Evolutionary conservation across 2,113 vertebrate genomes (phyloP), one percentile per base, ranked within the genome.

Genomic region (Leptocoma aspasia): DNA sequence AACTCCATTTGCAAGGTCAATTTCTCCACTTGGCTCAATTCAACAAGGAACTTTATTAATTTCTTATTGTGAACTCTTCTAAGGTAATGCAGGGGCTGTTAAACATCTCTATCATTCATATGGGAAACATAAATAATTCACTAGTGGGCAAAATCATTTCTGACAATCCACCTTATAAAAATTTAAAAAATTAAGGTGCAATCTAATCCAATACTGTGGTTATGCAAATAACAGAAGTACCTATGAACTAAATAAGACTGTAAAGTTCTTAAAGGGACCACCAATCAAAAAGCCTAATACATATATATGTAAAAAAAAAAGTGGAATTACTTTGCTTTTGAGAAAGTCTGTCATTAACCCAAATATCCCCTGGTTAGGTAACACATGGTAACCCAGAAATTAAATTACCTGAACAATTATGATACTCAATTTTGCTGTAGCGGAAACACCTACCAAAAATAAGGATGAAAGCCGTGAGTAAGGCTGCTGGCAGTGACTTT

Each of bases 391-490:
- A 89, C 9, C 10, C 24, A 72, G 45, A 76, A 92, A 91, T 65
- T 37, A 91, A 69, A 63, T 31, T 41, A 15, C 70, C 41, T 73
- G 41, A 86, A 41, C 27, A 90, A 65, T 49, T 77, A 82, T 81
- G 7, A 28, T 44, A 39, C 7, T 76, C 28, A 39, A 14, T 75
- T 76, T 65, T 68, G 21, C 64, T 73, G 27, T 13, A 69, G 63
- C 66, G 78, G 49, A 50, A 81, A 80, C 53, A 95, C 99, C 98
- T 97, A 99, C 99, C 99, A 97, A 99, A 99, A 96, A 98, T 98
- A 69, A 99, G 97, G 39, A 99, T 91, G 23, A 97, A 95, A 45
- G 99, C 99, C 3, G 99, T 87, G 18, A 99, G 98, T 91, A 99
- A 93, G 37, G 99, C 99, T 82, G 99, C 99, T 6, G 97, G 93